phyloP scores from a whole-genome alignment of 2,797 vertebrate genomes.

The Smutsia gigantea region DNA sequence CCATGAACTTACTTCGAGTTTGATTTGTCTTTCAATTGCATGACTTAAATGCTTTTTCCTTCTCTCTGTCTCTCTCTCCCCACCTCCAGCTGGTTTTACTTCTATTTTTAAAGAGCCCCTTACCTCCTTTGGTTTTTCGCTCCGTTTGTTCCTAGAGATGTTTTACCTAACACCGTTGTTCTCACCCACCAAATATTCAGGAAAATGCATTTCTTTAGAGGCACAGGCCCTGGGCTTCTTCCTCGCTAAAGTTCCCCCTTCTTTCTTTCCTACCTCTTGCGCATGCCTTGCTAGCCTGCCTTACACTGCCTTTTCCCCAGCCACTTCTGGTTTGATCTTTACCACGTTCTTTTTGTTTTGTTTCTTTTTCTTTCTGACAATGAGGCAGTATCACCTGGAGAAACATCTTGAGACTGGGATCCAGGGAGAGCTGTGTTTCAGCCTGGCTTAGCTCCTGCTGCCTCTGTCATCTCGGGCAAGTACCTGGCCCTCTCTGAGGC shows the following conservation, averaged over 20 bases:
- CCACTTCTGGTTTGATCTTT: neutral
- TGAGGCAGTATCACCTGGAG: neutral
- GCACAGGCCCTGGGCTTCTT: neutral
- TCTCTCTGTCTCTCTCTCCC: neutral
- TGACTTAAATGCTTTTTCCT: neutral
- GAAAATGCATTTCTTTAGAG: neutral
- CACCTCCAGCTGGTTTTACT: neutral
- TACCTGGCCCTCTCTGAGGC: neutral
- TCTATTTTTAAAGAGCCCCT: neutral
- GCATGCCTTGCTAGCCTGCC: too few relatives aligned
- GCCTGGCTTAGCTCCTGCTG: neutral
- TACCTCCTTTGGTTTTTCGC: neutral
- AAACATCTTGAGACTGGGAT: neutral
- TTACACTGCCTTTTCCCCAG: neutral
- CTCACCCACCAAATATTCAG: neutral
- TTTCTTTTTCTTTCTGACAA: neutral
- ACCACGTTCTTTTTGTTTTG: neutral
- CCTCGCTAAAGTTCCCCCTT: neutral
- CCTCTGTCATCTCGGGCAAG: neutral
- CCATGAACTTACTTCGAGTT: neutral
- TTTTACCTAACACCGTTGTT: neutral
- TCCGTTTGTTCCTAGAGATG: neutral
- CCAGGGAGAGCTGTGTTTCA: neutral
- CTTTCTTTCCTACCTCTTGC: neutral
- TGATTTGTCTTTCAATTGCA: neutral